phyloP scores from a whole-genome alignment of 2,888 invertebrate species.

The Cephus pygmeus region DNA sequence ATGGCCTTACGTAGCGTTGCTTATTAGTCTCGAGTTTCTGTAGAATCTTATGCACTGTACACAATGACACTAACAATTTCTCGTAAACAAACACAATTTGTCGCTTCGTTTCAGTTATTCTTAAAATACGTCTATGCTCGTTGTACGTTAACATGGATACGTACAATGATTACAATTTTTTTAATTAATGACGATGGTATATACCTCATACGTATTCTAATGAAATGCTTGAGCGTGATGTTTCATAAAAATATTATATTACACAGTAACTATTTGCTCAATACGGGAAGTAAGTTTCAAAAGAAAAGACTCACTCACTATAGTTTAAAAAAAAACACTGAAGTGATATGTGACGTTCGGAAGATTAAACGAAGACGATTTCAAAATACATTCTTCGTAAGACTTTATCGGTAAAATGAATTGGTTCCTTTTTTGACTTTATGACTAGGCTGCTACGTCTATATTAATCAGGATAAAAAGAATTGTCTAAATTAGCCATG shows the following conservation, averaged over 20 bases:
- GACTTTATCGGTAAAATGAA: not conserved
- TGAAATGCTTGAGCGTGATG: not conserved
- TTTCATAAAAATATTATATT: not conserved
- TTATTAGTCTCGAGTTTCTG: not conserved
- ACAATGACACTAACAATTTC: not conserved
- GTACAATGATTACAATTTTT: not conserved
- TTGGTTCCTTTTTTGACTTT: not conserved
- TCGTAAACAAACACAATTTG: not conserved
- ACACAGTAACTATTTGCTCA: not conserved
- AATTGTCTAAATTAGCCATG: not conserved
- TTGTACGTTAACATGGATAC: not conserved
- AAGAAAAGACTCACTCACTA: not conserved
- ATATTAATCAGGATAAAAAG: not conserved
- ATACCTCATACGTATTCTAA: not conserved
- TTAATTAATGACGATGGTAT: not conserved
- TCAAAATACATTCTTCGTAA: not conserved
- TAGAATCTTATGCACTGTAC: not conserved
- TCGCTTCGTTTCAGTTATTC: not conserved
- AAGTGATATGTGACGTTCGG: not conserved
- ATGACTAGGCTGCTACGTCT: not conserved
- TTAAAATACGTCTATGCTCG: not conserved
- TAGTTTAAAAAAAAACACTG: not conserved
- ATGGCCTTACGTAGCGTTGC: not conserved
- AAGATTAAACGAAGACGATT: not conserved
- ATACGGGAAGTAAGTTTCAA: not conserved